Percentiles rank a stretch among this genome's conserved stretches.
Evolutionary conservation across 2,797 vertebrate genomes (phyloP).

Genomic region (Lophura swinhoii): DNA sequence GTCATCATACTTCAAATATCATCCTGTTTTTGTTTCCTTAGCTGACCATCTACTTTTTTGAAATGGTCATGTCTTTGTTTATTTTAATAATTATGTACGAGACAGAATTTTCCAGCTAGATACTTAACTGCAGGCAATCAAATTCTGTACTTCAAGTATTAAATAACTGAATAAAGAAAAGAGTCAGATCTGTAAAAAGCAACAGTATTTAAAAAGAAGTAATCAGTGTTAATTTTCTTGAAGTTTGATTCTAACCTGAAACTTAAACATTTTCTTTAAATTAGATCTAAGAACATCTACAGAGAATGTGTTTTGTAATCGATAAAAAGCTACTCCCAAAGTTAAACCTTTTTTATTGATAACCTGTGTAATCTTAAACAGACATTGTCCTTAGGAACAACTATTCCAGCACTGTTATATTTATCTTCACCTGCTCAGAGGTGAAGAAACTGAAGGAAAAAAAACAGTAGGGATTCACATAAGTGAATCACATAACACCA

Average conservation of each 20-base stretch:
- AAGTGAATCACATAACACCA: neutral
- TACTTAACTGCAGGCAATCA: neutral
- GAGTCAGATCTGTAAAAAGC: neutral
- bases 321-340: neutral
- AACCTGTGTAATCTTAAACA: neutral
- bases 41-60: neutral
- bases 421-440: neutral
- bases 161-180: neutral
- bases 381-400: neutral
- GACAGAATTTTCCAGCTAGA: conserved; percentile 1
- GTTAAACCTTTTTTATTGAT: neutral
- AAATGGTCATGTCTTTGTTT: neutral
- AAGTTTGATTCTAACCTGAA: neutral
- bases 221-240: neutral
- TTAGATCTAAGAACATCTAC: neutral
- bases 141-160: neutral
- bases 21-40: conserved; percentile 21
- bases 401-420: neutral
- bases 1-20: neutral
- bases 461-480: neutral
- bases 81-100: neutral
- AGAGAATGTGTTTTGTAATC: neutral
- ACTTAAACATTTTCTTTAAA: conserved; percentile 1
- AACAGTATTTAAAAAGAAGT: neutral
- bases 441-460: neutral